Base-by-base conservation (phyloP, 1,140 invertebrate species). In the Pseudomyrmex sp. region DNA sequence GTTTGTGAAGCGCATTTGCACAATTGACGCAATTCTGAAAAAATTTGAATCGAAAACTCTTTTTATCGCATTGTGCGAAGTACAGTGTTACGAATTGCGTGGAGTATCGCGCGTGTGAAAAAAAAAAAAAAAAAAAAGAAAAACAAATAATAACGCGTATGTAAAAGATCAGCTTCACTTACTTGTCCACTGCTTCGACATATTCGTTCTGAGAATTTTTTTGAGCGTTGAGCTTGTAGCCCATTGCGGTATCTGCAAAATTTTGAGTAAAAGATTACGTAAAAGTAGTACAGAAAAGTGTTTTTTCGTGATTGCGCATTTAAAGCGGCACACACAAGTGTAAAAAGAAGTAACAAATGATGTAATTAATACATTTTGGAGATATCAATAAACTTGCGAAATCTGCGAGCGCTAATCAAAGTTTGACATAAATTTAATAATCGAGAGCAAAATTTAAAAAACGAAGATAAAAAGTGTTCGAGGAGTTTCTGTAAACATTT, bases 231-330 rank as follows among this genome's bases (percentile, higher is more conserved):
- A 97, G 92, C n/a, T 94, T 93, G 62, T 93, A 93, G 2, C 97
- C 97, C 96, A 97, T 97, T 2, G 96, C 96, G 68, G 95, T 96
- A 86, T 96, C 96, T 95, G 90, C 2, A 85, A 58, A 75, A 48
- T 0, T 46, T 59, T 35, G 5, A 2, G 26, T 15, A 26, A 26
- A 26, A 26, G 2, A n/a, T 3, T 26, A 26, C 15, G 20, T 54
- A 20, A 18, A 26, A 69, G 23, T 58, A 7, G 26, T 44, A 54
- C 35, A 35, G 4, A 56, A 70, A 56, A 18, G 8, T 70, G n/a
- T 56, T 20, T 18, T 54, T 70, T 52, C 23, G 2, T 50, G 20
- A n/a, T 35, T 8, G 13, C 9, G 20, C 5, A n/a, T 52, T 15
- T 7, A 35, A 35, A 35, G 23, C 2, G 4, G 26, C 54, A 54